Percentiles rank a stretch among this genome's conserved stretches.
These are phyloP conservation scores for Corvus hawaiiensis DNA, from an alignment of 2,113 vertebrate species.

Conservation along the genomic window DNA sequence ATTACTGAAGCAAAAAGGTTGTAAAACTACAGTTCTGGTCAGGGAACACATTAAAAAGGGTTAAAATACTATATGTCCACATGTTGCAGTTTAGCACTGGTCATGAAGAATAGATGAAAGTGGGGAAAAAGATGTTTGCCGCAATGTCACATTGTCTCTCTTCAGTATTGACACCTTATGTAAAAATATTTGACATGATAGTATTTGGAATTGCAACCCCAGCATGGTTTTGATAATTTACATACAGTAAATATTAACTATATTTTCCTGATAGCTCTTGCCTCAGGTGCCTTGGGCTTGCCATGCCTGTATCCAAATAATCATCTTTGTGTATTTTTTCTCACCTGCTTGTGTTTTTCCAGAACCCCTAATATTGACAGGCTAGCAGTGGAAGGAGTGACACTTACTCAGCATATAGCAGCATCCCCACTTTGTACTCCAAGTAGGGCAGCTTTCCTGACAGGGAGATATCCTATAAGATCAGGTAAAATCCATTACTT, in stretches of 20 bases:
- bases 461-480: constrained; percentile 85
- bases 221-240: not conserved
- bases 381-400: constrained; percentile 77
- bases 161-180: not conserved
- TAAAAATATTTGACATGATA: not conserved
- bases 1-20: not conserved
- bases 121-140: not conserved
- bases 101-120: not conserved
- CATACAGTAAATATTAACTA: not conserved
- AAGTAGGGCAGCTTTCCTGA: constrained; percentile 90
- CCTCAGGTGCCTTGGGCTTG: not conserved
- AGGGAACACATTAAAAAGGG: not conserved
- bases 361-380: constrained; percentile 87
- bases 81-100: not conserved
- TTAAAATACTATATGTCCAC: not conserved
- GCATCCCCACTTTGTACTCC: constrained; percentile 84
- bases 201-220: not conserved
- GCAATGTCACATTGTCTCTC: not conserved
- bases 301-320: not conserved
- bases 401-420: constrained; percentile 85
- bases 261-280: not conserved
- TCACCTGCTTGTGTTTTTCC: not conserved
- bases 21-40: not conserved
- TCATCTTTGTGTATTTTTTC: not conserved
- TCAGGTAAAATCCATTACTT: constrained; percentile 72